Evolutionary conservation across 2,113 vertebrate species (phyloP), one percentile per base, ranked within the genome.

Genomic region (Anser cygnoides): DNA sequence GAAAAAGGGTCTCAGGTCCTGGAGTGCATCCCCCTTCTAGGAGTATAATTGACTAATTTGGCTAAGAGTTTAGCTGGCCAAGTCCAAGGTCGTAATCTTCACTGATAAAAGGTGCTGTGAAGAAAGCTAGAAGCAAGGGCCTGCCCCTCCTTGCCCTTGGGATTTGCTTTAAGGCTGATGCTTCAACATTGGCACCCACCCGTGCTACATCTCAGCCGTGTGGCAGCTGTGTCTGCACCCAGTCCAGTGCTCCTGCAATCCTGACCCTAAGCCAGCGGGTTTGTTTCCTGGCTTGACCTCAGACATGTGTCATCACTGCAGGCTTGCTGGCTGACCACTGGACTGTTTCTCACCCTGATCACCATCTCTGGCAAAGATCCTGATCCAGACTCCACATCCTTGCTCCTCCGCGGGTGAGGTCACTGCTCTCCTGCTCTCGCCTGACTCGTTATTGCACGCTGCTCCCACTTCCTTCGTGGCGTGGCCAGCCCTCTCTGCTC

Each of bases 51-150:
- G 77, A 57, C 22, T n/a, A 29, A 65, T 61, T 13, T 49, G 20
- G 46, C 11, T 10, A 65, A 35, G 52, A 19, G 35, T 49, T 92
- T 8, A 54, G 28, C 62, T 71, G 46, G 50, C 78, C 3, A 10
- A 82, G 75, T 16, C 65, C 90, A 95, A 90, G 83, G 88, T 88
- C 73, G 81, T 22, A 72, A 77, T 68, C 35, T 46, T 28, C 72
- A 41, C 59, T 18, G 37, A 84, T 37, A 90, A 0, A 10, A 29
- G 46, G 46, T 71, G 37, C 72, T 74, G 77, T 44, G 59, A 73
- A 79, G 26, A 44, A 83, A 66, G 66, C 22, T 20, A 82, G 46
- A 80, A 90, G 59, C 55, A 88, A 66, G 9, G 28, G 16, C 55
- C 21, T 81, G 72, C 31, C 55, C 20, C 39, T 84, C 63, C 20